Evolutionary conservation across 1,140 invertebrate genomes (phyloP).

Genomic region (Anastrepha obliqua): DNA sequence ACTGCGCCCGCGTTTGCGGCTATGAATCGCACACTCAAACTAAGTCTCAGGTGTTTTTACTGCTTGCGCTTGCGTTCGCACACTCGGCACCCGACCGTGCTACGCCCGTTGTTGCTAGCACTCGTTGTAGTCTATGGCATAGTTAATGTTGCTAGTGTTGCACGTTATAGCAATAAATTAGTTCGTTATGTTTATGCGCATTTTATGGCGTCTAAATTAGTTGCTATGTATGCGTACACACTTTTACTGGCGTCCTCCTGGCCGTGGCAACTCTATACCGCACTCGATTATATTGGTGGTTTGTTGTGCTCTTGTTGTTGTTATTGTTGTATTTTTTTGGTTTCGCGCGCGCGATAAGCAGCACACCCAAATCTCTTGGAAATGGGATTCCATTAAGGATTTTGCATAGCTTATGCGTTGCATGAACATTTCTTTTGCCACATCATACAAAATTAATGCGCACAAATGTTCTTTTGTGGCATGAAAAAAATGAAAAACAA

Average conservation of each 20-base stretch:
- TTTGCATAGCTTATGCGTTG: slow-evolving; percentile 35
- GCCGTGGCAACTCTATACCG: too few relatives aligned
- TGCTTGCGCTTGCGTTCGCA: not conserved
- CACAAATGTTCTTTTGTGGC: slow-evolving; percentile 37
- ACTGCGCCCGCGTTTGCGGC: not conserved
- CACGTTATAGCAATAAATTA: slow-evolving; percentile 52
- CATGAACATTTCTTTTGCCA: slow-evolving; percentile 2
- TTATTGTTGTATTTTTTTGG: not conserved
- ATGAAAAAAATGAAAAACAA: not conserved
- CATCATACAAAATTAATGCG: slow-evolving; percentile 29
- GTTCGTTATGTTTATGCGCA: slow-evolving; percentile 50
- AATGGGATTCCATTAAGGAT: slow-evolving; percentile 46
- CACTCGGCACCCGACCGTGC: not conserved
- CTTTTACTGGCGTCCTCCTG: not conserved
- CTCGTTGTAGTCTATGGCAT: not conserved
- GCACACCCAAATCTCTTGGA: slow-evolving; percentile 23
- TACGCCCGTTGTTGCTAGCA: not conserved
- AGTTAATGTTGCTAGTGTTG: slow-evolving; percentile 46
- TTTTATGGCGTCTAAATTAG: slow-evolving; percentile 53
- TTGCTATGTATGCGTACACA: slow-evolving; percentile 38
- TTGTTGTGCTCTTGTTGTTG: not conserved
- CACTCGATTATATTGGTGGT: slow-evolving; percentile 28
- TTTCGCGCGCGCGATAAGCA: slow-evolving; percentile 11
- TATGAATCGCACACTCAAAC: not conserved
- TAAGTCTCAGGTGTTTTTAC: slow-evolving; percentile 36